Percentiles rank a stretch among this genome's conserved stretches.
phyloP scores from a whole-genome alignment of 2,113 vertebrate species.

The Argyrosomus japonicus region DNA sequence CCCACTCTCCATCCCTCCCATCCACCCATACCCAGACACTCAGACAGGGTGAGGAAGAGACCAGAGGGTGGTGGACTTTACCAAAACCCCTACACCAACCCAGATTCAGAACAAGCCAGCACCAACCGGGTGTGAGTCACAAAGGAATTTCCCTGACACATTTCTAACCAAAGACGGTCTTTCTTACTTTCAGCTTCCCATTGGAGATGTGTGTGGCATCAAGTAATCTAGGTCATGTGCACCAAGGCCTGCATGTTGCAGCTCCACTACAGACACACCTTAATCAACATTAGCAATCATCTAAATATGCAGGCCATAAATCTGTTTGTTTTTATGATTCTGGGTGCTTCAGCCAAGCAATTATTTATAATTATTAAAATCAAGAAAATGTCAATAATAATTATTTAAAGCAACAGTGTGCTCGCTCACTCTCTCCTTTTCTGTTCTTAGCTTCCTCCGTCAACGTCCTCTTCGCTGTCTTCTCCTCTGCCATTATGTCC shows the following conservation, averaged over 20 bases:
- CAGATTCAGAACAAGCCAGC: conserved; percentile 54
- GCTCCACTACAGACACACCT: conserved; percentile 38
- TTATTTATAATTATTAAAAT: not conserved
- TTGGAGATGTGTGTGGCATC: conserved; percentile 32
- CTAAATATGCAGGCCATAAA: not conserved
- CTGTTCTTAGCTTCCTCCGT: too few relatives aligned
- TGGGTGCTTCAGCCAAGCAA: not conserved
- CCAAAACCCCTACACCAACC: conserved; percentile 53
- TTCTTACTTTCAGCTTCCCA: conserved; percentile 59
- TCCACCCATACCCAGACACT: conserved; percentile 20
- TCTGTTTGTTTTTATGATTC: conserved; percentile 11
- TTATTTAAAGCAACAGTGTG: not conserved
- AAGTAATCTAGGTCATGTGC: conserved; percentile 66
- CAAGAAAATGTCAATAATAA: not conserved
- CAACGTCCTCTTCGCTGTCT: too few relatives aligned
- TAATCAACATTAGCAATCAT: conserved; percentile 17
- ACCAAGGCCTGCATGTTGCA: too few relatives aligned
- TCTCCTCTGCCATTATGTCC: too few relatives aligned
- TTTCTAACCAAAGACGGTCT: conserved; percentile 64
- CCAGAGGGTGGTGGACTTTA: conserved; percentile 49
- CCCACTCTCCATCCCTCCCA: conserved; percentile 15
- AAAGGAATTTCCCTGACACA: conserved; percentile 73
- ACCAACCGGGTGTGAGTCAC: conserved; percentile 69
- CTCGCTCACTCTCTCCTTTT: too few relatives aligned
- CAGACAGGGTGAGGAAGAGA: conserved; percentile 42